Evolutionary conservation across 2,113 vertebrate genomes (phyloP).

Genomic region (Rattus rattus): DNA sequence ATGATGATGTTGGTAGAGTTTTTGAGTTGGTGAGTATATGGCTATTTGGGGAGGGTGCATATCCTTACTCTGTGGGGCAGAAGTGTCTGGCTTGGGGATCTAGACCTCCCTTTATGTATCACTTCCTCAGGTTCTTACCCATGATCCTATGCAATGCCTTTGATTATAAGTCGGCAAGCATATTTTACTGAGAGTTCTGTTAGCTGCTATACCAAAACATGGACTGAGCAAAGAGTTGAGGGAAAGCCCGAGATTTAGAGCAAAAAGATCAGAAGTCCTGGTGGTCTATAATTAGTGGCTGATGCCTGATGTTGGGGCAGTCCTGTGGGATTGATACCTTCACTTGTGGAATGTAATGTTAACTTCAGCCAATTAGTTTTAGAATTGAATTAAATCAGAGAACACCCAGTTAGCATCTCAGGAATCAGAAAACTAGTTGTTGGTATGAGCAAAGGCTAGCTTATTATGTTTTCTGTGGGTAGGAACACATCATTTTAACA

Average conservation of each 20-base stretch:
- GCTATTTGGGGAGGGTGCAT: neutral
- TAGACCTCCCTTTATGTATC: neutral
- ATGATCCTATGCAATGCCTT: neutral
- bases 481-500: neutral
- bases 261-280: neutral
- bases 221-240: neutral
- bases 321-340: neutral
- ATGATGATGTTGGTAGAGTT: neutral
- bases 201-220: neutral
- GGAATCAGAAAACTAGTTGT: neutral
- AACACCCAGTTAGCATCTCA: neutral
- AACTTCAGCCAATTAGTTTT: neutral
- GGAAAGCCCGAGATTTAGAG: neutral
- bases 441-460: neutral
- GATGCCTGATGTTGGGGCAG: neutral
- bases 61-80: neutral
- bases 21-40: neutral
- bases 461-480: neutral
- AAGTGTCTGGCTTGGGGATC: neutral
- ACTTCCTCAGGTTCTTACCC: neutral
- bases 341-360: neutral
- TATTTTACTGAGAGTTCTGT: neutral
- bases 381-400: slow-evolving; percentile 18
- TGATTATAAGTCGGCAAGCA: neutral
- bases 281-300: neutral